Evolutionary conservation across 2,113 vertebrate genomes (phyloP).

Genomic region (Calyptomena viridis): DNA sequence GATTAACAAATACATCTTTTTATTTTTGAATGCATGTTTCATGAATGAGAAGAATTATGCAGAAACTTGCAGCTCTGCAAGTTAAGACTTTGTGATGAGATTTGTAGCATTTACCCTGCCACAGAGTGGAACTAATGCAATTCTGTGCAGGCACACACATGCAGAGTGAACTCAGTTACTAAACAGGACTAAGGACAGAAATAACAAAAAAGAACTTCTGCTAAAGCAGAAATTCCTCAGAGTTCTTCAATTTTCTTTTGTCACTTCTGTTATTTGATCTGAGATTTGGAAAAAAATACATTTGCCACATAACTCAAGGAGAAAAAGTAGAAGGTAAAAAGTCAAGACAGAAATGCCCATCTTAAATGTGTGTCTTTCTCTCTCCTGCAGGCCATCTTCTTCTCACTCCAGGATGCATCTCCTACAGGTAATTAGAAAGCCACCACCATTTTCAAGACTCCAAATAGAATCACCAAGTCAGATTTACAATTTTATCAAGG

Average conservation of each 20-base stretch:
- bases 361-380: not conserved
- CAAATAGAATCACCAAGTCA: not conserved
- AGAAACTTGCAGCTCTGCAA: not conserved
- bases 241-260: not conserved
- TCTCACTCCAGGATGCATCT: not conserved
- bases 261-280: not conserved
- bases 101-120: not conserved
- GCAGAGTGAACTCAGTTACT: not conserved
- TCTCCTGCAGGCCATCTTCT: not conserved
- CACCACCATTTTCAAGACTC: not conserved
- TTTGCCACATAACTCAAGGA: not conserved
- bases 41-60: not conserved
- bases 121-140: conserved; percentile 13
- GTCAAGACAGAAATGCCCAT: not conserved
- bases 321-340: not conserved
- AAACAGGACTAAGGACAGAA: not conserved
- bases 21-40: not conserved
- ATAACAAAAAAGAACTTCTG: not conserved
- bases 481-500: not conserved
- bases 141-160: not conserved
- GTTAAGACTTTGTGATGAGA: not conserved
- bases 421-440: not conserved
- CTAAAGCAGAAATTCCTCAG: not conserved
- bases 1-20: not conserved
- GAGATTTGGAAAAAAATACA: not conserved